These are phyloP conservation scores for Colletes collaris DNA, from an alignment of 2,888 invertebrate genomes.

Conservation along the genomic window DNA sequence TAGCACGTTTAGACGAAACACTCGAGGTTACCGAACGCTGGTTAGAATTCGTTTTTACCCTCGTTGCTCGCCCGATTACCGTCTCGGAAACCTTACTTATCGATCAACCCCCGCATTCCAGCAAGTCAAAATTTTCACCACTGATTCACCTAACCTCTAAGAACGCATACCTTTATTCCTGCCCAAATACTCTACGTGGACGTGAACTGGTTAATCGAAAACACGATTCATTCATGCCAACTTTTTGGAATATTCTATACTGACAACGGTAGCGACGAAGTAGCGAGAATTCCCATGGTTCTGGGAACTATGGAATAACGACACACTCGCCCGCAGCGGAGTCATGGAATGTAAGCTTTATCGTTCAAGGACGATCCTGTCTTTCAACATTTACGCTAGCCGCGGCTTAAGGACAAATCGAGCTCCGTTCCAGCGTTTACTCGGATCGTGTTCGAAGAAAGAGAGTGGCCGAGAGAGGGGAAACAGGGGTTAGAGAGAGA, in stretches of 20 bases:
- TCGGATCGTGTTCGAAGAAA: slow-evolving; percentile 13
- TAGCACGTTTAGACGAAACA: too few relatives aligned
- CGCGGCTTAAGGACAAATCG: slow-evolving; percentile 59
- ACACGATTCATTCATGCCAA: slow-evolving; percentile 17
- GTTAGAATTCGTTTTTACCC: too few relatives aligned
- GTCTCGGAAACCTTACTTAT: too few relatives aligned
- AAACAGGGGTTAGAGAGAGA: slow-evolving; percentile 3
- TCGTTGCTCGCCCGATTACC: too few relatives aligned
- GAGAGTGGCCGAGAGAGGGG: slow-evolving; percentile 7
- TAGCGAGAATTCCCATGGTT: slow-evolving; percentile 13
- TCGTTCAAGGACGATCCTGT: slow-evolving; percentile 77
- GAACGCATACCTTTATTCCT: too few relatives aligned
- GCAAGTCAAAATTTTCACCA: too few relatives aligned
- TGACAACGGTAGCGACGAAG: background rate
- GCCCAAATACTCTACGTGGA: too few relatives aligned
- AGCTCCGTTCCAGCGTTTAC: slow-evolving; percentile 27
- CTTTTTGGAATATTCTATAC: background rate
- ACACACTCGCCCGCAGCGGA: slow-evolving; percentile 12
- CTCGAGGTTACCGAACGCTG: too few relatives aligned
- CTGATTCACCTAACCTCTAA: too few relatives aligned
- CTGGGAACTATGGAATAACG: slow-evolving; percentile 19
- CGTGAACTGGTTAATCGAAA: slow-evolving; percentile 9
- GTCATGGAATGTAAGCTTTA: slow-evolving; percentile 69
- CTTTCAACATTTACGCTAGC: slow-evolving; percentile 66
- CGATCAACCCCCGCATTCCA: too few relatives aligned